Percentiles rank a stretch among this genome's conserved stretches.
Evolutionary conservation across 1,140 invertebrate genomes (phyloP).

Genomic region (Meloidogyne floridensis): DNA sequence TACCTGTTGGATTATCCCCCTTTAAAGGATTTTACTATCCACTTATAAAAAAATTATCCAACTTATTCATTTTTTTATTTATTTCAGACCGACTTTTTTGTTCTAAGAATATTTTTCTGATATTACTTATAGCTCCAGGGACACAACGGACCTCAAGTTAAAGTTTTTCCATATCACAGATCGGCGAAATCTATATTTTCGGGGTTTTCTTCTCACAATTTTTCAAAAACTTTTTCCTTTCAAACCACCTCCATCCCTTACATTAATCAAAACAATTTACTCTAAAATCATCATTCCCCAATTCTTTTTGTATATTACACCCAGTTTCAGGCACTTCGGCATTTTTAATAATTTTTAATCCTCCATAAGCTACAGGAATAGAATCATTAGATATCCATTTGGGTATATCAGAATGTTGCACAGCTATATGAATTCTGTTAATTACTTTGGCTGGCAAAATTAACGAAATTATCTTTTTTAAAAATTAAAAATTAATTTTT

Average conservation of each 20-base stretch:
- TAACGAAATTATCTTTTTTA: slow-evolving; percentile 45
- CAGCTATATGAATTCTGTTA: slow-evolving; percentile 44
- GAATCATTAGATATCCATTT: slow-evolving; percentile 38
- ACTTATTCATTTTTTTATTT: too few species aligned
- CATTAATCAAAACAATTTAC: slow-evolving; percentile 19
- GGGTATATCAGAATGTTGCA: slow-evolving; percentile 35
- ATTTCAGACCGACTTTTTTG: too few species aligned
- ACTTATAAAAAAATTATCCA: too few species aligned
- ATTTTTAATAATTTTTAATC: slow-evolving; percentile 34
- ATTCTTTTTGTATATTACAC: slow-evolving; percentile 34
- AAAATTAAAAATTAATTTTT: slow-evolving; percentile 9
- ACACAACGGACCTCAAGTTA: too few species aligned
- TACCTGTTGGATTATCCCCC: too few species aligned
- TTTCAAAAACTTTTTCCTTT: too few species aligned
- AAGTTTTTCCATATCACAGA: too few species aligned
- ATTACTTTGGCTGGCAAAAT: slow-evolving; percentile 40
- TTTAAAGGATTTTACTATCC: too few species aligned
- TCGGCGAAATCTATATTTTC: too few species aligned
- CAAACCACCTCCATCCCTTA: neutral
- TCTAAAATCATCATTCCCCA: slow-evolving; percentile 47
- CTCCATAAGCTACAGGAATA: slow-evolving; percentile 45
- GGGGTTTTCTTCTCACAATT: too few species aligned
- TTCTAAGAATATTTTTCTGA: too few species aligned
- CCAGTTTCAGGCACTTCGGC: slow-evolving; percentile 38
- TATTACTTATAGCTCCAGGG: too few species aligned